Conservation (phyloP, 2,797 vertebrate genomes). For the Sibirionetta formosa region DNA sequence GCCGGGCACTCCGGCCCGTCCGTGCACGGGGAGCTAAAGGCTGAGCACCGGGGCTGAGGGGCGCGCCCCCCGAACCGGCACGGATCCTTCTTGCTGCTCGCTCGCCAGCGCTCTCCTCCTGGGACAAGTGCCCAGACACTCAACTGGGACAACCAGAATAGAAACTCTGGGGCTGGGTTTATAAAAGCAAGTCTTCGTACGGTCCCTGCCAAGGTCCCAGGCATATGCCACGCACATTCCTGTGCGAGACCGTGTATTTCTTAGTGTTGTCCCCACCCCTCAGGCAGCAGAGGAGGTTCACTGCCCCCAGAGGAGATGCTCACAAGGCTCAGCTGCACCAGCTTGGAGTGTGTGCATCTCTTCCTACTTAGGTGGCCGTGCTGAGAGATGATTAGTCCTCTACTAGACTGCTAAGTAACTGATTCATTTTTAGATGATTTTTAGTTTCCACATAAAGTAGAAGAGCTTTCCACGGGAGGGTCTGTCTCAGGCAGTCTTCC, state of each 20-base stretch:
- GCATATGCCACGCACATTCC: fast-evolving
- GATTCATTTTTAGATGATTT: not conserved
- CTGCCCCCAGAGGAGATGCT: not conserved
- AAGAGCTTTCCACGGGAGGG: not conserved
- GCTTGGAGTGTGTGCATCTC: not conserved
- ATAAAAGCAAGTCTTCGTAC: not conserved
- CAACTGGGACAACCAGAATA: not conserved
- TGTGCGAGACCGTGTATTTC: not conserved
- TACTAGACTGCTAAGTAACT: not conserved
- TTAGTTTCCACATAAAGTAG: not conserved
- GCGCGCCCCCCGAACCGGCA: not conserved
- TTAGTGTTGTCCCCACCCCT: not conserved
- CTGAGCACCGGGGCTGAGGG: not conserved
- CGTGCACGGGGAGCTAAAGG: no score
- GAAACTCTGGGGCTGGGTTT: not conserved
- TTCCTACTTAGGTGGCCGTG: fast-evolving
- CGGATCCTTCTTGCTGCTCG: not conserved
- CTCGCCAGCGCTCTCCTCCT: not conserved
- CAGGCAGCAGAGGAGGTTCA: fast-evolving
- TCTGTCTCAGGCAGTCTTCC: not conserved
- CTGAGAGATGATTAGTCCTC: not conserved
- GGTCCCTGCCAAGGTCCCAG: not conserved
- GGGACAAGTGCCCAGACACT: not conserved
- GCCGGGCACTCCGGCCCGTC: no score
- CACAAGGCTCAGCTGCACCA: not conserved